Evolutionary conservation across 2,888 invertebrate species (phyloP).

Genomic region (Campoletis raptor): DNA sequence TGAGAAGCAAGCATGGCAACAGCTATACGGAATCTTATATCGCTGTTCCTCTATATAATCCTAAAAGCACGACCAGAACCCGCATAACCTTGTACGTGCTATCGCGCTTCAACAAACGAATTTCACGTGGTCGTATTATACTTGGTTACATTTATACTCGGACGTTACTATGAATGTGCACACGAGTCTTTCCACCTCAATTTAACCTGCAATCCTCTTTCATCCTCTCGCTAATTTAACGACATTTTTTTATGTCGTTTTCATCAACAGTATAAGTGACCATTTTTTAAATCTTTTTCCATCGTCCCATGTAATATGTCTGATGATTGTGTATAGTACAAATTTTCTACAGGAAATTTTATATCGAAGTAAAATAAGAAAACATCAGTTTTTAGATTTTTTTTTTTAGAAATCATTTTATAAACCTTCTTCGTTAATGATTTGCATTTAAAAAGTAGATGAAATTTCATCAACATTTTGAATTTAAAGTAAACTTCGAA

Average conservation of each 20-base stretch:
- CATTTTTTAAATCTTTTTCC: not conserved
- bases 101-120: conserved; percentile 46
- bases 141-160: conserved; percentile 43
- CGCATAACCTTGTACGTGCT: conserved; percentile 33
- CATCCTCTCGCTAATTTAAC: not conserved
- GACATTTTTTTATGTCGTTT: not conserved
- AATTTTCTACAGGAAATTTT: not conserved
- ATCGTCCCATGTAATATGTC: not conserved
- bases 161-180: not conserved
- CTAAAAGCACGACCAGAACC: conserved; percentile 9
- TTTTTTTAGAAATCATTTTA: not conserved
- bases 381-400: too few relatives aligned
- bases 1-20: not conserved
- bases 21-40: conserved; percentile 18
- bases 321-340: not conserved
- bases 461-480: not conserved
- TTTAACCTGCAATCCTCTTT: not conserved
- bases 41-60: conserved; percentile 12
- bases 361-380: not conserved
- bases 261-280: conserved; percentile 1
- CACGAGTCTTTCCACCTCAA: conserved; percentile 18
- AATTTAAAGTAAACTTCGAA: not conserved
- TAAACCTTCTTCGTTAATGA: not conserved
- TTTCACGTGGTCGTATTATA: conserved; percentile 44
- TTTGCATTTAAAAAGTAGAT: not conserved